A percentile compares a stretch with the other conserved stretches of the same genome.
Evolutionary conservation across 2,113 vertebrate species (phyloP).

Genomic region (Menura novaehollandiae): DNA sequence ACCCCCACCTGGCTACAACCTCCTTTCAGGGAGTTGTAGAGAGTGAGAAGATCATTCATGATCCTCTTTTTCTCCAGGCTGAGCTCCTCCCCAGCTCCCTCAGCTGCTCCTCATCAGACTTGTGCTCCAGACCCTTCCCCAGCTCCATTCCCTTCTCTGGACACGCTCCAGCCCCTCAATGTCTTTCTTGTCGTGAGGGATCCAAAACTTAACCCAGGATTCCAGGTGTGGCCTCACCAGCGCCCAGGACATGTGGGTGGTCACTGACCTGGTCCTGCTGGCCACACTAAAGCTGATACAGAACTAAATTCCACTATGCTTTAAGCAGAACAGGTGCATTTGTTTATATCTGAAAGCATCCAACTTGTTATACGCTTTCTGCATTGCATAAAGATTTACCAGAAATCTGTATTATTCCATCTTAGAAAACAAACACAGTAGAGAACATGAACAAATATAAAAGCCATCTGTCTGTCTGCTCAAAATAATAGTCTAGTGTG

Average conservation of each 20-base stretch:
- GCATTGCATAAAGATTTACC: not conserved
- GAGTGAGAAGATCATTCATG: too few species aligned
- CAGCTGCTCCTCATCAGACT: too few species aligned
- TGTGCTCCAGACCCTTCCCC: not conserved
- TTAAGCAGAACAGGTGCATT: constrained; percentile 7
- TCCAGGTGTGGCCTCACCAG: rapidly evolving
- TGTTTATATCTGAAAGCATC: not conserved
- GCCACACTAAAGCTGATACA: not conserved
- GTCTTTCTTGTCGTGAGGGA: not conserved
- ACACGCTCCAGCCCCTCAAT: rapidly evolving
- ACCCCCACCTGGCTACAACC: too few species aligned
- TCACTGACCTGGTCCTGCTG: not conserved
- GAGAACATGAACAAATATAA: not conserved
- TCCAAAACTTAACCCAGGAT: not conserved
- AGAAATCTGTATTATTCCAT: not conserved
- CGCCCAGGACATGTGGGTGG: rapidly evolving
- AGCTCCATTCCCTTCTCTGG: rapidly evolving
- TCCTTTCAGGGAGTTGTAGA: too few species aligned
- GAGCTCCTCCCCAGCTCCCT: too few species aligned
- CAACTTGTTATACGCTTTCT: not conserved
- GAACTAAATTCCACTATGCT: not conserved
- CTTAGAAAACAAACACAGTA: not conserved
- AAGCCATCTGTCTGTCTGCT: not conserved
- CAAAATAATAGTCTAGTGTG: not conserved
- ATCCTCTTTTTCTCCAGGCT: too few species aligned